These are phyloP conservation scores for Balaeniceps rex DNA, from an alignment of 2,113 vertebrate genomes.

Conservation along the genomic window DNA sequence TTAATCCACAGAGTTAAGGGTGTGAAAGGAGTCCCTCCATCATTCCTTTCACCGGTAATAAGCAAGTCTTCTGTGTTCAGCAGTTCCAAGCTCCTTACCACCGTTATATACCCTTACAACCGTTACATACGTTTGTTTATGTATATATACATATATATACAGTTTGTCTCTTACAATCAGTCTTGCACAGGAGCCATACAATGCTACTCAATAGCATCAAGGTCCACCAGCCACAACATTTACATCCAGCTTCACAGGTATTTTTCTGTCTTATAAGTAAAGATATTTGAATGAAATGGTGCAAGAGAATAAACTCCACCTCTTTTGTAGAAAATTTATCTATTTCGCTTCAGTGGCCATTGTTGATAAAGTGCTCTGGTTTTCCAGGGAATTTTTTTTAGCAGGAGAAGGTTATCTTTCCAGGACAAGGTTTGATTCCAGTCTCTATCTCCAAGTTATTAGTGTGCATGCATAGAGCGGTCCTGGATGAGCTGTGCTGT, in stretches of 20 bases:
- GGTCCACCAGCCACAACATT: not conserved
- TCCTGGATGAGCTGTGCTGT: not conserved
- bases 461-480: not conserved
- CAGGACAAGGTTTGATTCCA: not conserved
- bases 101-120: not conserved
- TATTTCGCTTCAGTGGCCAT: not conserved
- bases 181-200: not conserved
- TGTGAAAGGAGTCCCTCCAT: not conserved
- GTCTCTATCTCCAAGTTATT: not conserved
- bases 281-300: not conserved
- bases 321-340: not conserved
- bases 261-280: not conserved
- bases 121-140: not conserved
- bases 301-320: not conserved
- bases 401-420: not conserved
- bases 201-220: not conserved
- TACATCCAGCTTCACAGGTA: fast-evolving
- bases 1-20: not conserved
- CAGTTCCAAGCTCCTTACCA: not conserved
- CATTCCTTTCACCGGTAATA: not conserved
- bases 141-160: too few relatives aligned
- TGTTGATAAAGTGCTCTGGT: not conserved
- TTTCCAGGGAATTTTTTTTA: not conserved
- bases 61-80: not conserved
- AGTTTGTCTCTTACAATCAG: not conserved